Conservation (phyloP, 2,797 vertebrate species). For the Cryptoblepharus egeriae region DNA sequence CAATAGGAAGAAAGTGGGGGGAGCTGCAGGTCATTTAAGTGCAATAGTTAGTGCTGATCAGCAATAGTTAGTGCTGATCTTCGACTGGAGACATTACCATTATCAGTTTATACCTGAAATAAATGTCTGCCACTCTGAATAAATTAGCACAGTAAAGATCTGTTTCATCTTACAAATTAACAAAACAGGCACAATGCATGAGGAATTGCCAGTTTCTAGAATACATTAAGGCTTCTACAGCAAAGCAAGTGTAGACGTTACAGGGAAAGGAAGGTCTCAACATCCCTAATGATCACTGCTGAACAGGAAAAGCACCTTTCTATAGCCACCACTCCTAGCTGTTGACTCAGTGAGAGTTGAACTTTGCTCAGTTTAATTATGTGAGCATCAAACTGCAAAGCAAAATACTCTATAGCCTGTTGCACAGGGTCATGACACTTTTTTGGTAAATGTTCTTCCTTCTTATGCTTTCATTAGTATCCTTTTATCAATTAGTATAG, state of each 20-base stretch:
- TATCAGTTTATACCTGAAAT: neutral
- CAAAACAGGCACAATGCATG: neutral
- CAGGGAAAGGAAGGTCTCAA: too few species aligned
- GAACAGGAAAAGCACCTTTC: neutral
- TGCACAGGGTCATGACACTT: too few species aligned
- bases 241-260: neutral
- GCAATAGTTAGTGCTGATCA: neutral
- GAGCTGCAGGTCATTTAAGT: neutral
- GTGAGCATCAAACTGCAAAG: neutral
- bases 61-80: neutral
- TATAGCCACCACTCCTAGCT: neutral
- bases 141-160: conserved; percentile 3
- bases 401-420: neutral
- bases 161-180: too few species aligned
- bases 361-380: neutral
- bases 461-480: neutral
- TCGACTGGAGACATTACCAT: neutral
- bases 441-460: neutral
- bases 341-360: neutral
- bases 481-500: neutral
- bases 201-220: neutral
- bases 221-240: neutral
- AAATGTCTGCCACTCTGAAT: neutral
- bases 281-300: too few species aligned
- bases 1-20: neutral